Evolutionary conservation across 2,797 vertebrate species (phyloP), one percentile per base, ranked within the genome.

Genomic region (Phoeniculus purpureus): DNA sequence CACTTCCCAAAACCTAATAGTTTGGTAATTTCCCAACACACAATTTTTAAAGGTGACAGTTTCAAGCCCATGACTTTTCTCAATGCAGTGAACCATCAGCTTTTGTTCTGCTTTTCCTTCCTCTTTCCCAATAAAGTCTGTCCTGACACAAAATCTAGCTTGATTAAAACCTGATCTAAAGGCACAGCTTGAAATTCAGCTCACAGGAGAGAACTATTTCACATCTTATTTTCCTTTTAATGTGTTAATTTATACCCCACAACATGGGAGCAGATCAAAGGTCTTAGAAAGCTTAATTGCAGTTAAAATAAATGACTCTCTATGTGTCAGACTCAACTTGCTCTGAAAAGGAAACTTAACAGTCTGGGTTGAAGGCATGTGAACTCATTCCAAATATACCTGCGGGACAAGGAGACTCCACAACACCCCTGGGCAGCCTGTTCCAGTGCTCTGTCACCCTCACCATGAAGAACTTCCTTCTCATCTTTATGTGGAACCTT

Each of bases 201-300:
- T 75, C 86, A 48, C 4, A 60, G 17, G 78, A 94, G 60, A 68
- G 37, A 70, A 92, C 94, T 94, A 88, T 91, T 91, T 94, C 58
- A 56, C 11, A 3, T 87, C 84, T 94, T 58, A 85, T 88, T 80
- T 66, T 92, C 87, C 76, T 82, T 81, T 64, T 51, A 67, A 90
- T 89, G 54, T 59, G 85, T 89, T 91, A 37, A 71, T 92, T 86
- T 92, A 77, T n/a, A 45, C 27, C 27, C 58, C 87, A 66, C 73
- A 89, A 68, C 60, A 52, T 29, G 29, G 87, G 62, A 90, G 43
- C n/a, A 93, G 65, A 93, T 86, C 85, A 85, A 76, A 93, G 81
- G 87, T 77, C 54, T 88, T 93, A 64, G 78, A 43, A 50, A 76
- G 45, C 27, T 93, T 92, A 93, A 93, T 89, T 93, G 51, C 10